Base-by-base conservation (phyloP, 2,113 vertebrate genomes). In the Heterocephalus glaber region DNA sequence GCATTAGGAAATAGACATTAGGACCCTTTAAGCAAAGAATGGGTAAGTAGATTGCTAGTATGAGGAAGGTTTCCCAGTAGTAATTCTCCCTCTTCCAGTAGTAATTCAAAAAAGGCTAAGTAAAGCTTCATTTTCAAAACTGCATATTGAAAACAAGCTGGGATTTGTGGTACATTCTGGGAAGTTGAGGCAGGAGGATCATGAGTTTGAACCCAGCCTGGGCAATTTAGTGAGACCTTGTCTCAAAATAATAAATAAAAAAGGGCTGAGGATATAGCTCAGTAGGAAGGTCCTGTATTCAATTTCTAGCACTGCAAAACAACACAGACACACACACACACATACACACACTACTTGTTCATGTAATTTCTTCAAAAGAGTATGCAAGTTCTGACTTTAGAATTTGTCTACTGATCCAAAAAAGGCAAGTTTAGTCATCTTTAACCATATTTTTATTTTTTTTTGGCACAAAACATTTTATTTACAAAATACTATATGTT, bases 401-500 rank as follows among this genome's bases (percentile, higher is more conserved):
- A 97, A 97, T 95, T 90, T 91, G 86, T 97, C 93, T 95, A 97
- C 96, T 86, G 90, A 60, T 89, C 97, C 97, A 91, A 96, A 89
- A 94, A 95, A 65, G 86, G 87, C 97, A 96, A 84, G 61, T 95
- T 85, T 92, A 84, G 98, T 63, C 65, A 95, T 96, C 92, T 95
- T 94, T 89, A 86, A 87, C n/a, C 47, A 49, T 49, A 49, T n/a
- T 49, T 49, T 49, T 49, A 6, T 49, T 49, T 49, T 49, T 49
- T 49, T 49, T 49, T 49, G 54, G 49, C 96, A 97, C 86, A 97
- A 97, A 97, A 97, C 92, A 41, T 65, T 97, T 98, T 98, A 97
- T 98, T 98, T 98, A 98, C 95, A 98, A 97, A 97, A 94, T 96
- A 47, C 12, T 76, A 96, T 95, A 80, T 83, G 89, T 95, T 95